phyloP scores from a whole-genome alignment of 2,888 invertebrate genomes.

The Epirrhoe alternata region DNA sequence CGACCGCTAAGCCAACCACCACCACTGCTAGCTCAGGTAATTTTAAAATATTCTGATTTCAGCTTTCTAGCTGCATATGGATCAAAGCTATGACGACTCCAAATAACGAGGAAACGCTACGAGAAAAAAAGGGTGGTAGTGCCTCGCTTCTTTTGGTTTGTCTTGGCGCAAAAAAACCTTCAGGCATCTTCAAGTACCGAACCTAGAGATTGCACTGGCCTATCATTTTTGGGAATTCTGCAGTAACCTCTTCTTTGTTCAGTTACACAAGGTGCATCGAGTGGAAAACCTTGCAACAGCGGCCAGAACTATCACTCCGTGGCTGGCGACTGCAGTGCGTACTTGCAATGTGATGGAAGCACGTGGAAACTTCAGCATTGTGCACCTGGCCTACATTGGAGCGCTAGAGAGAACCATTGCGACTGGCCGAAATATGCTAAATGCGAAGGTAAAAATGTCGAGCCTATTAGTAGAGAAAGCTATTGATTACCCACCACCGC shows the following conservation, averaged over 20 bases:
- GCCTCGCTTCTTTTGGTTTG: too few relatives aligned
- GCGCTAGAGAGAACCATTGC: conserved; percentile 87
- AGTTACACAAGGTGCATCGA: conserved; percentile 45
- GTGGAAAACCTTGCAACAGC: conserved; percentile 57
- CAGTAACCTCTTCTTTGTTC: not conserved
- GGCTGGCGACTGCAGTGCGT: conserved; percentile 89
- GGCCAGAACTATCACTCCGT: conserved; percentile 83
- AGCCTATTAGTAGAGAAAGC: too few relatives aligned
- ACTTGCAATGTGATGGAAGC: conserved; percentile 90
- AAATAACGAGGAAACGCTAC: too few relatives aligned
- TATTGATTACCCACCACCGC: not conserved
- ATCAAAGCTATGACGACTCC: too few relatives aligned
- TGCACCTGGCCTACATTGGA: conserved; percentile 94
- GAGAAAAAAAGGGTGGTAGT: too few relatives aligned
- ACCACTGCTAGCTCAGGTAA: conserved; percentile 52
- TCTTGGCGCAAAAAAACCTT: too few relatives aligned
- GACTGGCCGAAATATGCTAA: conserved; percentile 93
- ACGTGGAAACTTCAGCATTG: conserved; percentile 89
- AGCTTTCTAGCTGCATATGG: not conserved
- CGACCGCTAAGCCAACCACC: conserved; percentile 47
- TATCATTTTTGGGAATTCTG: not conserved
- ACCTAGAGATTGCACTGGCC: too few relatives aligned
- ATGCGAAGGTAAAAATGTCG: conserved; percentile 85
- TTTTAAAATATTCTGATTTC: not conserved
- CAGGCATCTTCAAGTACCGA: too few relatives aligned